These are phyloP conservation scores for Gasteruption jaculator DNA, from an alignment of 2,888 invertebrate species.

Conservation along the genomic window DNA sequence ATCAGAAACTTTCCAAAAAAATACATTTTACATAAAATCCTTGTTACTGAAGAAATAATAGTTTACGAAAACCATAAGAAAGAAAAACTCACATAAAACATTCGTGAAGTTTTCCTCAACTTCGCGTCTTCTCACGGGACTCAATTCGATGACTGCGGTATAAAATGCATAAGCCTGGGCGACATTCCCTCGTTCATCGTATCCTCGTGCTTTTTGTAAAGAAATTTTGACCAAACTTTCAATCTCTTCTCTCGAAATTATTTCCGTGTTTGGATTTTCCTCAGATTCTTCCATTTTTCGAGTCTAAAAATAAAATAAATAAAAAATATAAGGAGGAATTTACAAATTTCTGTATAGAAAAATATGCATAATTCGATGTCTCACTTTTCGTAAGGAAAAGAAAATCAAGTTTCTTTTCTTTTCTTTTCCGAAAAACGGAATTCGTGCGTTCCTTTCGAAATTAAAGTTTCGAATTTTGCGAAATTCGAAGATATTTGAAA, in stretches of 20 bases:
- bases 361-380: too few relatives aligned
- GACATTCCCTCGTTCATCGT: slow-evolving; percentile 32
- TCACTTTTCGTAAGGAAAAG: too few relatives aligned
- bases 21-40: not conserved
- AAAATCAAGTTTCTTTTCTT: too few relatives aligned
- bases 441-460: too few relatives aligned
- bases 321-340: too few relatives aligned
- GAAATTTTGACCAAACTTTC: slow-evolving; percentile 30
- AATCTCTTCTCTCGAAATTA: slow-evolving; percentile 30
- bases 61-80: not conserved
- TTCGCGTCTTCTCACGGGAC: slow-evolving; percentile 29
- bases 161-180: slow-evolving; percentile 41
- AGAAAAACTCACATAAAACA: slow-evolving; percentile 31
- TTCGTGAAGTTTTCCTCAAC: slow-evolving; percentile 36
- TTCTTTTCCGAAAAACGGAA: too few relatives aligned
- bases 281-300: too few relatives aligned
- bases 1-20: slow-evolving; percentile 3
- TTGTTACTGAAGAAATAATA: not conserved
- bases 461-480: too few relatives aligned
- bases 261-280: too few relatives aligned
- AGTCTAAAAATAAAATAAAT: too few relatives aligned
- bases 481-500: too few relatives aligned
- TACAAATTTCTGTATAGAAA: too few relatives aligned
- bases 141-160: slow-evolving; percentile 34
- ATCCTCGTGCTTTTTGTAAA: slow-evolving; percentile 33